These are phyloP conservation scores for Origma solitaria DNA, from an alignment of 2,113 vertebrate species.

Conservation along the genomic window DNA sequence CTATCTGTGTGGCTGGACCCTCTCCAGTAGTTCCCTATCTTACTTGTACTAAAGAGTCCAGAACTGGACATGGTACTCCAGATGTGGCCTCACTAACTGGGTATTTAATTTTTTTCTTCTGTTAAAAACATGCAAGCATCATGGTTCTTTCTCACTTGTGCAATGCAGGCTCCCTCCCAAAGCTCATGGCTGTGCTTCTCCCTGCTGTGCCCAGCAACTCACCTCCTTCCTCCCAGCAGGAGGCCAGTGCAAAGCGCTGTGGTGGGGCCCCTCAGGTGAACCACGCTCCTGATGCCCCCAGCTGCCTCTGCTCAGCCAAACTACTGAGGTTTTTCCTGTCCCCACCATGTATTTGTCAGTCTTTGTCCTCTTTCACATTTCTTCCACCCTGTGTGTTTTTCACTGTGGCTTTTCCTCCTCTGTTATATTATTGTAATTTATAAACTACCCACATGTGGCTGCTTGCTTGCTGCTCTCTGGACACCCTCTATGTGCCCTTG, in stretches of 20 bases:
- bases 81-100: not conserved
- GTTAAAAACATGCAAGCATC: not conserved
- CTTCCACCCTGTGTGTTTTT: not conserved
- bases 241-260: not conserved
- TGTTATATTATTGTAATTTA: fast-evolving
- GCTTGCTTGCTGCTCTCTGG: not conserved
- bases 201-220: fast-evolving
- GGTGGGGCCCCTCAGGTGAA: not conserved
- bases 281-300: fast-evolving
- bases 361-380: not conserved
- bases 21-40: not conserved
- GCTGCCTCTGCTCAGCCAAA: not conserved
- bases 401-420: not conserved
- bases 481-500: fast-evolving
- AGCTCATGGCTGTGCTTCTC: not conserved
- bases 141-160: not conserved
- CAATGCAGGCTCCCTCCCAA: not conserved
- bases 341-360: fast-evolving
- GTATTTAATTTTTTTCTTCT: not conserved
- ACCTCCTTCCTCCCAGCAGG: not conserved
- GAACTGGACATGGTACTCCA: not conserved
- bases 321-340: not conserved
- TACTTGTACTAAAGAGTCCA: not conserved
- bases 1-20: not conserved
- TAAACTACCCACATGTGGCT: not conserved